Evolutionary conservation across 1,140 invertebrate species (phyloP), one percentile per base, ranked within the genome.

Genomic region (Muscidifurax raptorellus): DNA sequence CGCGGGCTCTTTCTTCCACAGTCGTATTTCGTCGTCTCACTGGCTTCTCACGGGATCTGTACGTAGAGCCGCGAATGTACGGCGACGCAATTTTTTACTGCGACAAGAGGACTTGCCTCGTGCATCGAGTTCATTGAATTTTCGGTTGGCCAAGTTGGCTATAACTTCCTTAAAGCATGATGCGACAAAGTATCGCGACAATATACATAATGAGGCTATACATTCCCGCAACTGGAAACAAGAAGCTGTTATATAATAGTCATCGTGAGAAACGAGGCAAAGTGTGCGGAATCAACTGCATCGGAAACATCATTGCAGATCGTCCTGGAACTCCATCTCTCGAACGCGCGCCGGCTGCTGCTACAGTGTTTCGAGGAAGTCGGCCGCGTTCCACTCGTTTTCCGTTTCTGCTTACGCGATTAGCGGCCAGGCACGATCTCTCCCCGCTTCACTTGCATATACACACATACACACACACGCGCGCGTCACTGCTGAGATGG

Each of bases 391-490:
- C 78, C 69, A 83, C 90, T 90, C 88, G 91, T 91, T 93, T 91
- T 90, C 69, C 90, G 90, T 90, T 93, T 93, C 91, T 88, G 88
- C 91, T 92, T 92, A 92, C 88, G 88, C 92, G 90, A 93, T 92
- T 92, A 92, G 89, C 90, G 83, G 84, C 66, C 85, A 88, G 85
- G 82, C 87, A 77, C 75, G n/a, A 69, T 28, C 66, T 28, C 66
- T 28, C 66, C 6, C 52, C 0, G 32, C 44, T 36, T 67, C 80
- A 66, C 83, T 66, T 83, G 84, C 79, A 74, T 86, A 81, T 67
- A 72, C 79, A 82, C 86, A 86, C 83, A 87, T 87, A 47, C 40
- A 67, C 32, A 47, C 44, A 59, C 52, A 59, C 52, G 5, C 15
- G 15, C 75, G 40, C 67, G 52, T n/a, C n/a, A n/a, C n/a, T n/a